Evolutionary conservation across 2,888 invertebrate genomes (phyloP), one percentile per base, ranked within the genome.

Genomic region (Melinaea marsaeus): DNA sequence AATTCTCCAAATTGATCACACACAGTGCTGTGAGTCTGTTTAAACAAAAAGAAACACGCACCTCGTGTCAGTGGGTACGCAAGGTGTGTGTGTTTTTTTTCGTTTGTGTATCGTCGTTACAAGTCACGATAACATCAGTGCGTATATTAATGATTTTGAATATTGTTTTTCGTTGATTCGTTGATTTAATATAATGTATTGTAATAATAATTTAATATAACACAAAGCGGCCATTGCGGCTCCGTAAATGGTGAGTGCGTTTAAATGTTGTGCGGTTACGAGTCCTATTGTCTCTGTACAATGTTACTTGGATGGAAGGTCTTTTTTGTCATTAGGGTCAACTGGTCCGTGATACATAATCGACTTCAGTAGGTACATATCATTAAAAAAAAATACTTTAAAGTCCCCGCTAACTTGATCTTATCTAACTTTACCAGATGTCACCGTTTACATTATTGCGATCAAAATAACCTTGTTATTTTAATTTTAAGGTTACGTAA

Each of bases 301-400:
- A 64, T 59, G 64, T 60, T 62, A 69, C 64, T 67, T 65, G 60
- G 65, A 62, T 72, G 77, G 81, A 83, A 87, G 87, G 86, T 74
- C 85, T 75, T 67, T 74, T 73, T 69, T 79, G 81, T 84, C 83
- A 88, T 88, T 86, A 84, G 82, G 86, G 85, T 86, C 85, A 86
- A 83, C 80, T 78, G 74, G 78, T 79, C 74, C 75, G 75, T 79
- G 76, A 72, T 69, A 71, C 64, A 72, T 22, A 51, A 51, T 32
- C 32, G 51, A 22, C 51, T 37, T 37, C 42, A 9, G 6, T 9
- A 42, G 13, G 22, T 13, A n/a, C 48, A 13, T 22, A 48, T 48
- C 37, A 37, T 37, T 37, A 22, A 22, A 22, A 22, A 22, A 22
- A 22, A 22, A 22, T 22, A 22, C 22, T 22, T 22, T 22, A 22